Percentiles rank a stretch among this genome's conserved stretches.
Conservation (phyloP, 2,113 vertebrate genomes). For the Carassius auratus region DNA sequence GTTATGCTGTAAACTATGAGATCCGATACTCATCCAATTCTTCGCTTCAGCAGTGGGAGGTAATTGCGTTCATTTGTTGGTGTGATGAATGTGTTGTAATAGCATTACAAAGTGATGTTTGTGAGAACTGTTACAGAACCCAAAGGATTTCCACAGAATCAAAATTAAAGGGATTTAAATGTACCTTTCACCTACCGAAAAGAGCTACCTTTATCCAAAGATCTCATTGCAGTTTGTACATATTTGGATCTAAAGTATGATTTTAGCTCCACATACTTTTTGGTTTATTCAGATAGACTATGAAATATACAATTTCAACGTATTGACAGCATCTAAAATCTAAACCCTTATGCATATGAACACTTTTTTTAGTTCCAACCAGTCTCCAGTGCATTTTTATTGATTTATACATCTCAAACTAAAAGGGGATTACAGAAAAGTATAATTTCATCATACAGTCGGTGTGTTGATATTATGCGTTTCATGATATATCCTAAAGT, state of each 20-base stretch:
- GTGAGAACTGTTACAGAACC: not conserved
- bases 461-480: too few species aligned
- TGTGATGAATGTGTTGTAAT: not conserved
- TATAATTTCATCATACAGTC: too few species aligned
- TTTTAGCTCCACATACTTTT: not conserved
- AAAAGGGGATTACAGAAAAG: not conserved
- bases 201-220: not conserved
- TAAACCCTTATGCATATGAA: not conserved
- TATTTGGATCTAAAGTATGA: not conserved
- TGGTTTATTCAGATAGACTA: not conserved
- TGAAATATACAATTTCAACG: not conserved
- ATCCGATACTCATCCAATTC: conserved; percentile 76
- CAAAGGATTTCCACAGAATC: not conserved
- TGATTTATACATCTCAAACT: not conserved
- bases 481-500: too few species aligned
- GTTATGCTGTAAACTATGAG: conserved; percentile 76
- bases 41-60: conserved; percentile 65
- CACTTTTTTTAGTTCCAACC: not conserved
- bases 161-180: not conserved
- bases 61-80: conserved; percentile 47
- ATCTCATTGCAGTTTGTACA: not conserved
- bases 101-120: not conserved
- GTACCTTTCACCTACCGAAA: not conserved
- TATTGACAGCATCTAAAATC: not conserved
- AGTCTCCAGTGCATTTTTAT: not conserved